Conservation (phyloP, 2,888 invertebrate species). For the Cantharis rufa region DNA sequence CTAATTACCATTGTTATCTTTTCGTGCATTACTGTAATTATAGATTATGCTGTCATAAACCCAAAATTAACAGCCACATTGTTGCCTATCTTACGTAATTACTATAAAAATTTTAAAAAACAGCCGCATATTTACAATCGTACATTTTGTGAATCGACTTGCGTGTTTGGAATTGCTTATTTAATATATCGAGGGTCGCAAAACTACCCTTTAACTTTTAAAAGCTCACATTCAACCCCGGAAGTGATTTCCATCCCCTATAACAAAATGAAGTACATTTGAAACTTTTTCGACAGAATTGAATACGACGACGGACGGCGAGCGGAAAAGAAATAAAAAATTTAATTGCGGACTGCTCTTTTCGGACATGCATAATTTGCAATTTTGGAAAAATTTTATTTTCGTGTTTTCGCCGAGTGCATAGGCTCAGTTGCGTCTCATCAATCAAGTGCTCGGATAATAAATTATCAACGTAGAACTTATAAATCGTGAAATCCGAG, state of each 20-base stretch:
- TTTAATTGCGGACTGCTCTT: neutral
- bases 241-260: neutral
- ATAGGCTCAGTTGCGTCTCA: neutral
- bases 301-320: neutral
- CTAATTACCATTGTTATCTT: constrained; percentile 3
- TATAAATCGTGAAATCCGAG: neutral
- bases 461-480: neutral
- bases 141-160: neutral
- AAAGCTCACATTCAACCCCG: neutral
- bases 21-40: neutral
- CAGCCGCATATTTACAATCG: neutral
- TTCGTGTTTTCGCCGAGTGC: too few species aligned
- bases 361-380: too few species aligned
- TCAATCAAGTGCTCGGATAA: neutral
- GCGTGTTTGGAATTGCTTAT: neutral
- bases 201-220: neutral
- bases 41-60: neutral
- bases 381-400: too few species aligned
- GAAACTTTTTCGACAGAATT: neutral
- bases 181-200: neutral
- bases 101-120: neutral
- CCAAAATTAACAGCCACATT: neutral
- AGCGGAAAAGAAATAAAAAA: neutral
- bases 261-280: neutral
- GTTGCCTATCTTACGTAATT: neutral